Evolutionary conservation across 2,113 vertebrate genomes (phyloP), one percentile per base, ranked within the genome.

Genomic region (Rhinichthys klamathensis): DNA sequence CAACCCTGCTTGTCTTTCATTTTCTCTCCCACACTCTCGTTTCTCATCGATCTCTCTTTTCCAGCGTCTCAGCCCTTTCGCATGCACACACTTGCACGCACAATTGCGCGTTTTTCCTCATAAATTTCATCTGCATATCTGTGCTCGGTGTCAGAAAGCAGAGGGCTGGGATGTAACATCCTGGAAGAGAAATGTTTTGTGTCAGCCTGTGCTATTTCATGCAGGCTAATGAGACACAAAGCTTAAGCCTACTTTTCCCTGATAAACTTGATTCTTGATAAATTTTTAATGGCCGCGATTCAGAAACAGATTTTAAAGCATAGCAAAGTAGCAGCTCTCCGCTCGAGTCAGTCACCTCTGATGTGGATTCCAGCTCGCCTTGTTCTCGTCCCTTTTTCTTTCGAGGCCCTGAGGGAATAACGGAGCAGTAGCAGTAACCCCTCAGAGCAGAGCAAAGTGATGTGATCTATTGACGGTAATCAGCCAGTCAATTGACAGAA

Each of bases 281-380:
- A 92, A 94, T 94, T 93, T 94, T 95, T 95, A 94, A 95, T 92
- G 88, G 91, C 91, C 90, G 88, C 81, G 78, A 90, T 90, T 91
- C 86, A 88, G 89, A 92, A 92, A 84, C 86, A 88, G 84, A 89
- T 89, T 88, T 87, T 79, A 75, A 27, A 77, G 88, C 89, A 82
- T 87, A 86, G 87, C 87, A 86, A 80, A 76, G 87, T 86, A 89
- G 86, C 65, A 79, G 61, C 49, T 90, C 88, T 78, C 21, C 56
- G 27, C 90, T 90, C 41, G 25, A 90, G 89, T 82, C 90, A 44
- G 81, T 87, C 88, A 86, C 25, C 72, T 87, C 89, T 84, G 81
- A 89, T 80, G 86, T 84, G 32, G 67, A 84, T 13, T 81, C 65
- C 65, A 88, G 88, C 81, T 87, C 78, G 86, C 74, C 87, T 82